Evolutionary conservation across 2,113 vertebrate species (phyloP).

Genomic region (Fukomys damarensis): DNA sequence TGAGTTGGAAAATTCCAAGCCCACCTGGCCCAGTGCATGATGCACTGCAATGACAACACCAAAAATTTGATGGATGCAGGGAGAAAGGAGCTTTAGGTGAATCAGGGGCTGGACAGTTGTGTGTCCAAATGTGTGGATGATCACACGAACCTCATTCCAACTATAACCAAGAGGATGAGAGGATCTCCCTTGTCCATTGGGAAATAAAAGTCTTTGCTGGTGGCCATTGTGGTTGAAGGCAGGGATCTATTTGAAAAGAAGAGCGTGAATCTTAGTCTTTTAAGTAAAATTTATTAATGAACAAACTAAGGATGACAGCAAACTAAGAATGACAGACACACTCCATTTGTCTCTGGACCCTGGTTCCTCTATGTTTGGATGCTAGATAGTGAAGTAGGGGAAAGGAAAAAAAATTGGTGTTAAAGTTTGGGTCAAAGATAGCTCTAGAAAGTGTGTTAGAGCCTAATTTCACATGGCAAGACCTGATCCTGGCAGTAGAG

Average conservation of each 20-base stretch:
- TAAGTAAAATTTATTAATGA: neutral
- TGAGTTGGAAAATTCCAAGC: constrained; percentile 95
- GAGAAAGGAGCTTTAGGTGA: constrained; percentile 87
- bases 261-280: neutral
- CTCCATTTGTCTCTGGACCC: constrained; percentile 32
- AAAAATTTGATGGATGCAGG: constrained; percentile 91
- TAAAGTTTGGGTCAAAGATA: constrained; percentile 46
- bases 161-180: constrained; percentile 84
- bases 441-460: neutral
- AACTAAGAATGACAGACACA: neutral
- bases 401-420: constrained; percentile 18
- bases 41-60: constrained; percentile 94
- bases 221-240: neutral
- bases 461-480: neutral
- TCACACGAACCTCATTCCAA: constrained; percentile 87
- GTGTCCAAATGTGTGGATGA: constrained; percentile 92
- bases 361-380: constrained; percentile 38
- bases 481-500: neutral
- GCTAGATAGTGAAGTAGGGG: constrained; percentile 46
- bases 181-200: constrained; percentile 86
- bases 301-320: neutral
- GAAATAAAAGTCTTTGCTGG: constrained; percentile 81
- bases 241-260: neutral
- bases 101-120: constrained; percentile 89
- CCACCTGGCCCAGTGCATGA: constrained; percentile 91